Percentiles rank a stretch among this genome's conserved stretches.
These are phyloP conservation scores for Centrocercus urophasianus DNA, from an alignment of 2,113 vertebrate species.

Conservation along the genomic window DNA sequence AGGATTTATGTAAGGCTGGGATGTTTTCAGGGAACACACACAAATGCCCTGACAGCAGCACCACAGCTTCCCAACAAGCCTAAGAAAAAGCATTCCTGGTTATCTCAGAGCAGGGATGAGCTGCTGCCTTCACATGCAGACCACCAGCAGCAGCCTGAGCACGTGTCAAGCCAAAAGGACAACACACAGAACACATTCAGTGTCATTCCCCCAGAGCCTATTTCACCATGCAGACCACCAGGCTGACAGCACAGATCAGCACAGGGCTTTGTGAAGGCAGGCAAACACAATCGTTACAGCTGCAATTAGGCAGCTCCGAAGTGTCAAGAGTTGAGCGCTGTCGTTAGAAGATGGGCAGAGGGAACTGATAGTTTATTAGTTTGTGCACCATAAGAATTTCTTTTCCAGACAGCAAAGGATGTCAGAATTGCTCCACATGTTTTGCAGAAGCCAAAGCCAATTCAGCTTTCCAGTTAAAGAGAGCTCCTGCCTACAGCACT, in stretches of 20 bases:
- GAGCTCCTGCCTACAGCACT: neutral
- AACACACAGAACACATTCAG: neutral
- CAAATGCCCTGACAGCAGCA: neutral
- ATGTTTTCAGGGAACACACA: neutral
- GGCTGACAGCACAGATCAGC: neutral
- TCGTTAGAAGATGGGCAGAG: neutral
- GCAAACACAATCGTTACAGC: neutral
- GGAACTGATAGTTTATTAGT: neutral
- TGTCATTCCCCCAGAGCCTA: neutral
- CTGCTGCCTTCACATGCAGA: neutral
- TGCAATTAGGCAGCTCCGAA: neutral
- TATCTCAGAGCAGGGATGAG: neutral
- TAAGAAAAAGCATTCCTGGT: neutral
- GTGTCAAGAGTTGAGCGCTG: neutral
- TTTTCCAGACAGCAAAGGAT: neutral
- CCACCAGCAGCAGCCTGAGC: neutral
- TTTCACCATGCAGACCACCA: fast-evolving
- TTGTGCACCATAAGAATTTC: neutral
- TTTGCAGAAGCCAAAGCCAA: fast-evolving
- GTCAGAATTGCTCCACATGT: neutral
- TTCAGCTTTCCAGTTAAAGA: neutral
- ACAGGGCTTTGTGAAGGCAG: neutral
- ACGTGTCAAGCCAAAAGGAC: neutral
- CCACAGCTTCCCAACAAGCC: neutral
- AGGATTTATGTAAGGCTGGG: neutral